Evolutionary conservation across 2,113 vertebrate genomes (phyloP), one percentile per base, ranked within the genome.

Genomic region (Nansenia antarctica): DNA sequence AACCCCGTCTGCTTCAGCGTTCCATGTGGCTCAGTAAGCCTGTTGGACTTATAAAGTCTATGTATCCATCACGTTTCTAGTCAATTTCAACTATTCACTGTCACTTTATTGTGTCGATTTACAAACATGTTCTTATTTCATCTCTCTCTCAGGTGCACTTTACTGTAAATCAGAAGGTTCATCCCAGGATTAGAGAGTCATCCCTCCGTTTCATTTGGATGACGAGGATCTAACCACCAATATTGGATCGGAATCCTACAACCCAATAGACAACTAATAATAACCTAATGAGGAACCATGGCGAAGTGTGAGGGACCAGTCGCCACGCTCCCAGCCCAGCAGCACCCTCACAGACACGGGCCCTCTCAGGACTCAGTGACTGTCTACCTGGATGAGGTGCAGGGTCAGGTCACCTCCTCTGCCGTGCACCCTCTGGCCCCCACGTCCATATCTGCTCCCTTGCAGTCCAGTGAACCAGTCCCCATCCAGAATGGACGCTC

Each of bases 391-490:
- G 37, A 7, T 53, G 80, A 78, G 62, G 64, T 37, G 60, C 71
- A 69, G 63, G 68, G 68, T 71, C 15, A 73, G 69, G 73, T 26
- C 29, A 58, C 66, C 61, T 26, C 45, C 63, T 30, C 22, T 47
- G 39, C 53, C 29, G 45, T 49, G 45, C 14, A 67, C 8, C 30
- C 49, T 74, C 63, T 15, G 29, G 54, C 11, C 27, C 20, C 31
- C 71, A 80, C 78, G 85, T 84, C 85, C 78, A 80, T 74, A 32
- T 84, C 74, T 63, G 77, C 29, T 29, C 62, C 72, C 47, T 2
- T 53, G 58, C 15, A 42, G 55, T 61, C 49, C 35, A 0, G 3
- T 15, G 42, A 30, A 59, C 64, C 24, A 8, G 54, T 2, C 35
- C 32, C 52, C 67, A 32, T 20, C 5, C 2, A 2, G 9, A 49